Conservation (phyloP, 1,140 invertebrate genomes). For the Pogonomyrmex californicus region DNA sequence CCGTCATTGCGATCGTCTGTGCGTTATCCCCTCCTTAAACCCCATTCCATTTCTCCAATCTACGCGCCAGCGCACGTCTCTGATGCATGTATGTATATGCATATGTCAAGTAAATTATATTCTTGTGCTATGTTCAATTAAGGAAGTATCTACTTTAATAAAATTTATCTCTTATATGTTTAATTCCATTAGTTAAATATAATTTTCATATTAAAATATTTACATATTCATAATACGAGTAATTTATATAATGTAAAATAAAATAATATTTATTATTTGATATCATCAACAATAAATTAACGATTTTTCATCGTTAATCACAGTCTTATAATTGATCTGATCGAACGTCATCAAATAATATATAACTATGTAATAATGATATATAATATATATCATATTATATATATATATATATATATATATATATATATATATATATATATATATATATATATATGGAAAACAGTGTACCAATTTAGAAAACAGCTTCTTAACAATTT, state of each 20-base stretch:
- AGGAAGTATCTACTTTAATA: neutral
- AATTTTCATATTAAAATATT: neutral
- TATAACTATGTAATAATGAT: no score
- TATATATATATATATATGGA: neutral
- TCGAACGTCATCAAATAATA: neutral
- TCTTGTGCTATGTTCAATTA: conserved; percentile 18
- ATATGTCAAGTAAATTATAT: conserved; percentile 13
- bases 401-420: no score
- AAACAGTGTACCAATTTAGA: no score
- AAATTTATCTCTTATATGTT: neutral
- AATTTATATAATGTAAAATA: conserved; percentile 1
- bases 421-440: neutral
- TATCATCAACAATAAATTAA: neutral
- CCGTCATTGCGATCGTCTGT: conserved; percentile 7
- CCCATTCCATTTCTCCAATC: conserved; percentile 21
- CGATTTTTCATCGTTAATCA: neutral
- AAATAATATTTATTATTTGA: neutral
- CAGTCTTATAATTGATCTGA: neutral
- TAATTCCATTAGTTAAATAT: neutral
- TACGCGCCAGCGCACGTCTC: neutral
- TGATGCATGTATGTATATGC: no score
- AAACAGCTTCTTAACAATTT: no score
- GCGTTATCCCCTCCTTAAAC: conserved; percentile 1
- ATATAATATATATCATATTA: no score
- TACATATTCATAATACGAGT: neutral